These are phyloP conservation scores for Phragmatobia fuliginosa DNA, from an alignment of 2,888 invertebrate genomes.

Conservation along the genomic window DNA sequence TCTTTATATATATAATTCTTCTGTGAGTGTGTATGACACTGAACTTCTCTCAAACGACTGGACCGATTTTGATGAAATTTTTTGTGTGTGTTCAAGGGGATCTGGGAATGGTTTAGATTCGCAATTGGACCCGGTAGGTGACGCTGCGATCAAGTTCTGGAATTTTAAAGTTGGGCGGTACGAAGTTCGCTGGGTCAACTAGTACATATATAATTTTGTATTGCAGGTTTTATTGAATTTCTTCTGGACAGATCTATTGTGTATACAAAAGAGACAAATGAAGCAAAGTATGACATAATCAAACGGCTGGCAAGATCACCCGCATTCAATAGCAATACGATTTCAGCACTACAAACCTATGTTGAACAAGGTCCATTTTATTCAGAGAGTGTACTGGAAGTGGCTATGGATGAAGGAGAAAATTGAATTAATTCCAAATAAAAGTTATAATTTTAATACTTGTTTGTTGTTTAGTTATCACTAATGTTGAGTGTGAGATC, in stretches of 20 bases:
- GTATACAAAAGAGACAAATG: slow-evolving; percentile 90
- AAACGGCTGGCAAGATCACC: slow-evolving; percentile 86
- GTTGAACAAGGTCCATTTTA: slow-evolving; percentile 93
- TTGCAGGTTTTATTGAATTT: slow-evolving; percentile 91
- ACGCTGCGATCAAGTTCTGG: too few species aligned
- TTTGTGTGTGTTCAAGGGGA: too few species aligned
- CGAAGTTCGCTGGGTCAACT: too few species aligned
- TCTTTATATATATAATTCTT: too few species aligned
- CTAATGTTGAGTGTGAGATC: slow-evolving; percentile 18
- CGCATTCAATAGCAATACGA: slow-evolving; percentile 88
- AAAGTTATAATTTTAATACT: slow-evolving; percentile 1
- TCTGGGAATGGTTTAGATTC: too few species aligned
- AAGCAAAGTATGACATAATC: slow-evolving; percentile 91
- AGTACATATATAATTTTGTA: neutral
- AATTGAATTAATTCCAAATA: slow-evolving; percentile 6
- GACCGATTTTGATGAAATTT: too few species aligned
- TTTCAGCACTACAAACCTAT: slow-evolving; percentile 89
- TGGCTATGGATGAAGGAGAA: slow-evolving; percentile 91
- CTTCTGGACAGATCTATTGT: slow-evolving; percentile 91
- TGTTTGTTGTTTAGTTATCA: neutral
- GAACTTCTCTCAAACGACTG: too few species aligned
- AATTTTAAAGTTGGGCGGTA: too few species aligned
- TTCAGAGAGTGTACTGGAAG: slow-evolving; percentile 89
- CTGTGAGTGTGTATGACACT: too few species aligned
- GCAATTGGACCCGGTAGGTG: too few species aligned